phyloP scores from a whole-genome alignment of 2,888 invertebrate species.

The Sarcophaga caerulescens region DNA sequence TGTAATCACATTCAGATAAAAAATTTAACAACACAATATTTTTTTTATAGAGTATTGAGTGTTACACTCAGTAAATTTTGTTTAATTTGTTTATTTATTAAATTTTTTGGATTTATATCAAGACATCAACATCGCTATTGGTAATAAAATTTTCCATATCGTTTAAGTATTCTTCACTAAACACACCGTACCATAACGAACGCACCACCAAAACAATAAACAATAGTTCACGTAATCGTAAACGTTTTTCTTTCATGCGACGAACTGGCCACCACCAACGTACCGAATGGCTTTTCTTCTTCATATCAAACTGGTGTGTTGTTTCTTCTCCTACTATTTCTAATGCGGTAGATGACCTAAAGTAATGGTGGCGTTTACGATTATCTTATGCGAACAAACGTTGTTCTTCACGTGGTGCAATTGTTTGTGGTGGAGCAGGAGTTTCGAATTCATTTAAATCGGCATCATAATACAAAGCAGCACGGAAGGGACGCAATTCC shows the following conservation, averaged over 20 bases:
- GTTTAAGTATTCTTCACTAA: conserved; percentile 63
- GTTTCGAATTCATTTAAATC: conserved; percentile 88
- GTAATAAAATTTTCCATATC: conserved; percentile 59
- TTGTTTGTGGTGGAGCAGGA: conserved; percentile 83
- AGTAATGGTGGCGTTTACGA: conserved; percentile 52
- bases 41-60: conserved; percentile 23
- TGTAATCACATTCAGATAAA: no score
- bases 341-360: conserved; percentile 55
- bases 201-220: conserved; percentile 70
- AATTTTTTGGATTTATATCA: conserved; percentile 12
- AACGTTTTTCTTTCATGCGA: conserved; percentile 58
- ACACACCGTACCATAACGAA: conserved; percentile 70
- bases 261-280: conserved; percentile 66
- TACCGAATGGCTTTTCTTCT: conserved; percentile 30
- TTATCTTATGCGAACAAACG: conserved; percentile 74
- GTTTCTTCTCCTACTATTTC: conserved; percentile 35
- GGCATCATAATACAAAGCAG: conserved; percentile 87
- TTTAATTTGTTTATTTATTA: conserved; percentile 6
- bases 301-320: conserved; percentile 29
- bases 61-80: conserved; percentile 36
- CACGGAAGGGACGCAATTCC: conserved; percentile 88
- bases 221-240: conserved; percentile 67
- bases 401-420: conserved; percentile 75
- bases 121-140: conserved; percentile 20
- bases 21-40: no score